Conservation (phyloP, 2,113 vertebrate genomes). For the Myotis lucifugus region DNA sequence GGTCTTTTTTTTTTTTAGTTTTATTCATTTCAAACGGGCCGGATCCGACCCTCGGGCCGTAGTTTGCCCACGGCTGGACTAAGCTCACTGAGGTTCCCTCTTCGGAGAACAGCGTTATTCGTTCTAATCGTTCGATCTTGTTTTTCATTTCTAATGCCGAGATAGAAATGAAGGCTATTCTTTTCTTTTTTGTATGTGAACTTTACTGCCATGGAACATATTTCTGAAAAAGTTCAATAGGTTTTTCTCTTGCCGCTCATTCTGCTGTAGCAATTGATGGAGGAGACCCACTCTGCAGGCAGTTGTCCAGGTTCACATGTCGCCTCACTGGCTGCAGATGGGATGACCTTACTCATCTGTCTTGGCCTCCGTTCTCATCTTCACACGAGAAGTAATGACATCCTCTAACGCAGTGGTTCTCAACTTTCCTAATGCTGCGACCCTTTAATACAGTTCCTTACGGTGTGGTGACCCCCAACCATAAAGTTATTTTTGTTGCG, state of each 20-base stretch:
- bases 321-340: neutral
- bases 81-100: accelerated
- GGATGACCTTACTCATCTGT: neutral
- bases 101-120: neutral
- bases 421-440: too few species aligned
- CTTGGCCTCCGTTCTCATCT: neutral
- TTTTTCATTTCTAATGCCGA: neutral
- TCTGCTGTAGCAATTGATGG: neutral
- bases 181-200: neutral
- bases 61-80: too few species aligned
- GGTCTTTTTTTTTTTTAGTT: too few species aligned
- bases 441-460: too few species aligned
- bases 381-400: neutral
- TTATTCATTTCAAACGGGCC: too few species aligned
- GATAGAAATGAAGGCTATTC: neutral
- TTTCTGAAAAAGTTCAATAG: neutral
- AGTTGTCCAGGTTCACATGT: neutral
- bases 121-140: neutral
- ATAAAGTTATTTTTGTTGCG: too few species aligned
- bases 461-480: too few species aligned
- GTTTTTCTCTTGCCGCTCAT: neutral
- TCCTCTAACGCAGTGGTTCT: neutral
- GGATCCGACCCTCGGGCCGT: too few species aligned
- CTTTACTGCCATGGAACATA: neutral
- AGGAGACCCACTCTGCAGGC: too few species aligned